These are phyloP conservation scores for Goniozus legneri DNA, from an alignment of 1,140 invertebrate species.

Conservation along the genomic window DNA sequence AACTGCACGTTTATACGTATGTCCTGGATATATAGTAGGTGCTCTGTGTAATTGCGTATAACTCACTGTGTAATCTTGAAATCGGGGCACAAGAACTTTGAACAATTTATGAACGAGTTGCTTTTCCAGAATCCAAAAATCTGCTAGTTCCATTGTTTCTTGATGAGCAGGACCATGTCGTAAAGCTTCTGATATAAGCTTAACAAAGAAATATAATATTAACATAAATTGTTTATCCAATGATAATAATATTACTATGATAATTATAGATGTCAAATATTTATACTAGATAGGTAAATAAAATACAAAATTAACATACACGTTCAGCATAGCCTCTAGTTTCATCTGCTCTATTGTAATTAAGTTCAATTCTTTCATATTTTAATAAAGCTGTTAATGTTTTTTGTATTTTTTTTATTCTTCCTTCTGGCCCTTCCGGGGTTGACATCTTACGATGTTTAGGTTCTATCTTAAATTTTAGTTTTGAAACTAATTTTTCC, in stretches of 20 bases:
- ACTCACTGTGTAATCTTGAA: slow-evolving; percentile 64
- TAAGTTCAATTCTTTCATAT: slow-evolving; percentile 84
- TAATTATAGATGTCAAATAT: no score
- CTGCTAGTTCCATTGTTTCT: slow-evolving; percentile 84
- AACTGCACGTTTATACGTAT: slow-evolving; percentile 58
- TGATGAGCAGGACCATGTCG: slow-evolving; percentile 78
- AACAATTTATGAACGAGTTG: slow-evolving; percentile 89
- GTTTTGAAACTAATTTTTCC: slow-evolving; percentile 68
- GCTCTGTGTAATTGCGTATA: slow-evolving; percentile 74
- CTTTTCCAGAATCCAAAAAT: slow-evolving; percentile 87
- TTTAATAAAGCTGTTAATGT: slow-evolving; percentile 82
- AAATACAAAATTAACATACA: slow-evolving; percentile 51
- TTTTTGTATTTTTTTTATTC: slow-evolving; percentile 72
- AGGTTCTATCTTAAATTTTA: slow-evolving; percentile 63
- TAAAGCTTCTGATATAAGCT: slow-evolving; percentile 88
- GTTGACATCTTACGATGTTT: slow-evolving; percentile 63
- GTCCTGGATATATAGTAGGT: slow-evolving; percentile 61
- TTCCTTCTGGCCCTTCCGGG: slow-evolving; percentile 69
- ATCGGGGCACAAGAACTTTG: slow-evolving; percentile 85
- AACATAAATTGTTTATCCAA: no score
- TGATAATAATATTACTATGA: background rate
- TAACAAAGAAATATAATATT: slow-evolving; percentile 34
- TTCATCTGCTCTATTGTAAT: slow-evolving; percentile 74
- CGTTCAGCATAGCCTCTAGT: slow-evolving; percentile 84
- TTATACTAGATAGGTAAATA: slow-evolving; percentile 1